These are phyloP conservation scores for Lordiphosa andalusiaca DNA, from an alignment of 2,888 invertebrate genomes.

Conservation along the genomic window DNA sequence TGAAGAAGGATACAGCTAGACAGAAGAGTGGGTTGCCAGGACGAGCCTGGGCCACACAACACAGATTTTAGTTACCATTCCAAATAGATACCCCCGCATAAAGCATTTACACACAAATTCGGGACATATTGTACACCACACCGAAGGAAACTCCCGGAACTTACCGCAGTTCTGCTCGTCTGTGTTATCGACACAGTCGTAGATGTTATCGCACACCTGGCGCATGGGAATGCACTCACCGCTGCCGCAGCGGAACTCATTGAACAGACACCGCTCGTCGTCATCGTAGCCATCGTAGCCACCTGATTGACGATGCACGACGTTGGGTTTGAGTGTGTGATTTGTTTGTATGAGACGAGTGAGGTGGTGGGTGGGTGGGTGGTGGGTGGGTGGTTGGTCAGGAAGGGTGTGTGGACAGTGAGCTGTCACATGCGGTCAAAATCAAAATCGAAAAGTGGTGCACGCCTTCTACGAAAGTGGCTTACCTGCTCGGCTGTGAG, in stretches of 20 bases:
- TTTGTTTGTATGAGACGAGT: slow-evolving; percentile 15
- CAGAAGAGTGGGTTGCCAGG: not conserved
- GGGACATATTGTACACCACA: not conserved
- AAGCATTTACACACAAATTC: not conserved
- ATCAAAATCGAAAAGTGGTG: not conserved
- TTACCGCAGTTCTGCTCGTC: slow-evolving; percentile 90
- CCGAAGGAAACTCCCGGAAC: slow-evolving; percentile 72
- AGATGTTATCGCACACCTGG: slow-evolving; percentile 84
- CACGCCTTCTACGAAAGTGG: not conserved
- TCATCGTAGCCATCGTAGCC: slow-evolving; percentile 62
- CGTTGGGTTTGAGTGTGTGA: slow-evolving; percentile 26
- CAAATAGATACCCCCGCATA: not conserved
- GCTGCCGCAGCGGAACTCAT: slow-evolving; percentile 85
- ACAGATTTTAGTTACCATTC: slow-evolving; percentile 23
- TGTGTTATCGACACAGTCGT: slow-evolving; percentile 87
- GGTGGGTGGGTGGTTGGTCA: too few relatives aligned
- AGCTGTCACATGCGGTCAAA: not conserved
- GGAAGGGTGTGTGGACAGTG: not conserved
- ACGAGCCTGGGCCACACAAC: slow-evolving; percentile 14
- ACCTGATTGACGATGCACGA: slow-evolving; percentile 45
- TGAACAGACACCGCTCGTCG: slow-evolving; percentile 77
- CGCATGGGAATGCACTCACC: slow-evolving; percentile 83
- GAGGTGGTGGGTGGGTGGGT: too few relatives aligned
- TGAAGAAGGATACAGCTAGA: slow-evolving; percentile 6
- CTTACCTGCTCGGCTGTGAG: slow-evolving; percentile 18